A percentile compares a stretch with the other conserved stretches of the same genome.
Conservation (phyloP, 2,797 vertebrate genomes). For the Otolemur crassicaudatus region DNA sequence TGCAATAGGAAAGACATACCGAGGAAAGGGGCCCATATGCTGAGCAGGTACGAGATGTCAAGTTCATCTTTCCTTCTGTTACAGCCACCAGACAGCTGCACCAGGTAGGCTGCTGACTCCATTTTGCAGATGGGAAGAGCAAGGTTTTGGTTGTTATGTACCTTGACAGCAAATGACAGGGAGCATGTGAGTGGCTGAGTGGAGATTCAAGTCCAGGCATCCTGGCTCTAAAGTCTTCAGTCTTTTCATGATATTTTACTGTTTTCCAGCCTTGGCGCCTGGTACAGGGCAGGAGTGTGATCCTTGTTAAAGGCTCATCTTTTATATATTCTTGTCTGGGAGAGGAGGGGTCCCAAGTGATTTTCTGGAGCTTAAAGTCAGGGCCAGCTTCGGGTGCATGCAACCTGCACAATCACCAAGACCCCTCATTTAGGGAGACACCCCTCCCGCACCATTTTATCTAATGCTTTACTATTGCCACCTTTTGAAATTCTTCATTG, state of each 20-base stretch:
- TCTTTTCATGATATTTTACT: neutral
- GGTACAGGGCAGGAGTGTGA: neutral
- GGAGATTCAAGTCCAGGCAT: neutral
- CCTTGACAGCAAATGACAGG: neutral
- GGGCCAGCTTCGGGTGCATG: neutral
- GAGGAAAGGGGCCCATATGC: neutral
- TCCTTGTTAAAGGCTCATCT: neutral
- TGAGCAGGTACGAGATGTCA: neutral
- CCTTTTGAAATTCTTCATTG: neutral
- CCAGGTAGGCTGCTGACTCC: neutral
- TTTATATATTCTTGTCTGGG: neutral
- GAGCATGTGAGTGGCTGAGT: neutral
- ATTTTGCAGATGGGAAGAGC: neutral
- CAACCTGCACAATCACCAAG: neutral
- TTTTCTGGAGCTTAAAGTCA: neutral
- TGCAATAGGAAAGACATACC: neutral
- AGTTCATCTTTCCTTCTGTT: neutral
- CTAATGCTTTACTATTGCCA: neutral
- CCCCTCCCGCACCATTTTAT: neutral
- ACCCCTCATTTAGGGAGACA: fast-evolving
- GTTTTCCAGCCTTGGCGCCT: neutral
- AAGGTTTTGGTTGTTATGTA: neutral
- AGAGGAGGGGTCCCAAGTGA: neutral
- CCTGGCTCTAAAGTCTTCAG: neutral
- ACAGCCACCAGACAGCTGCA: neutral